phyloP scores from a whole-genome alignment of 2,888 invertebrate species.

The Glyphotaelius pellucidus region DNA sequence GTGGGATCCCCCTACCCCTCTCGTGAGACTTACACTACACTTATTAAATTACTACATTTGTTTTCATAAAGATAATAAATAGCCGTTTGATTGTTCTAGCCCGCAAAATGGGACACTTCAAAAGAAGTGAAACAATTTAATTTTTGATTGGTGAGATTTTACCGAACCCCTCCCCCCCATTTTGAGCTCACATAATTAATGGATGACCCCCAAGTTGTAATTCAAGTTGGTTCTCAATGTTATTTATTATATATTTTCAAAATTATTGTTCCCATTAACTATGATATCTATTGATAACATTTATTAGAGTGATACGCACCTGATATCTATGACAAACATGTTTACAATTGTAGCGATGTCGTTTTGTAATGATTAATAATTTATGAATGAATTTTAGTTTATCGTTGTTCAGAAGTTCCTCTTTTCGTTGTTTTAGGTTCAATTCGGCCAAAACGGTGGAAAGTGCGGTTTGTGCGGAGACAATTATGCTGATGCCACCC shows the following conservation, averaged over 20 bases:
- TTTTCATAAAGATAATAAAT: too few species aligned
- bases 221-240: neutral
- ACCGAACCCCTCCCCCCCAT: too few species aligned
- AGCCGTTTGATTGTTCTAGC: too few species aligned
- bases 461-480: slow-evolving; percentile 79
- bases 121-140: too few species aligned
- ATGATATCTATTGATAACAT: neutral
- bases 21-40: too few species aligned
- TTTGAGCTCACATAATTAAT: too few species aligned
- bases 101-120: too few species aligned
- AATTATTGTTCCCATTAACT: neutral
- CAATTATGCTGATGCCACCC: slow-evolving; percentile 71
- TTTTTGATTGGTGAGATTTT: too few species aligned
- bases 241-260: neutral
- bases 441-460: slow-evolving; percentile 72
- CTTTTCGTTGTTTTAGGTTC: slow-evolving; percentile 68
- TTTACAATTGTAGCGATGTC: neutral
- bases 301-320: neutral
- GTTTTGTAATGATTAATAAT: neutral
- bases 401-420: neutral
- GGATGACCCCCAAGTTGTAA: too few species aligned
- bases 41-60: too few species aligned
- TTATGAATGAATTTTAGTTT: neutral
- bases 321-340: neutral
- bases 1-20: too few species aligned